Evolutionary conservation across 1,140 invertebrate species (phyloP), one percentile per base, ranked within the genome.

Genomic region (Hesperophylax magnus): DNA sequence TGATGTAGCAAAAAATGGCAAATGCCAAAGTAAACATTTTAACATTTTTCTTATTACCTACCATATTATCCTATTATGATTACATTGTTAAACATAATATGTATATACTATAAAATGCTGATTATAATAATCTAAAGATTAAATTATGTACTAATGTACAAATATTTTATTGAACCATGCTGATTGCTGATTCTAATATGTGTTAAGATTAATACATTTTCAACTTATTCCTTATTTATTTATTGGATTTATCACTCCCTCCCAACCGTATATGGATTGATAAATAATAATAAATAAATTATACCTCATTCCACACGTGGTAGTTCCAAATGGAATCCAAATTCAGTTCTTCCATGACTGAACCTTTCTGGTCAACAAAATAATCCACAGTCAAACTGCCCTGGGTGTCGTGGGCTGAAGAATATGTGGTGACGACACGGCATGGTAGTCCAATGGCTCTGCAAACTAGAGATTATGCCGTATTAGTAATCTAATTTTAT

Each of bases 291-390:
- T 39, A 39, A 9, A 39, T 39, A 9, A 39, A 39, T 47, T 14
- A 27, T 61, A 90, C 95, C 88, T 98, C 97, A 87, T 97, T 97
- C 98, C 97, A 99, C 3, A 98, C 97, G 85, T 98, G 98, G 87
- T 97, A 98, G 86, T 98, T 98, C 97, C 97, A 98, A 76, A 97
- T 94, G 0, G 96, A 97, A 87, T 98, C 97, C 15, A 91, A 93
- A 82, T 94, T 96, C 34, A 96, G 90, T 78, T 96, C 94, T 63
- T 97, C 94, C 86, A 97, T 92, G 11, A 94, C 91, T 85, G 94
- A 93, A 15, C 96, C 96, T 31, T 97, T 92, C 0, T 93, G 92
- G 86, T 97, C 94, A 58, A 97, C 94, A 86, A 97, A 97, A 65
- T 95, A 95, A 85, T 98, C 97, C 8, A 98, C 94, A 0, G 97